phyloP scores from a whole-genome alignment of 2,797 vertebrate genomes.

The Capromys pilorides region DNA sequence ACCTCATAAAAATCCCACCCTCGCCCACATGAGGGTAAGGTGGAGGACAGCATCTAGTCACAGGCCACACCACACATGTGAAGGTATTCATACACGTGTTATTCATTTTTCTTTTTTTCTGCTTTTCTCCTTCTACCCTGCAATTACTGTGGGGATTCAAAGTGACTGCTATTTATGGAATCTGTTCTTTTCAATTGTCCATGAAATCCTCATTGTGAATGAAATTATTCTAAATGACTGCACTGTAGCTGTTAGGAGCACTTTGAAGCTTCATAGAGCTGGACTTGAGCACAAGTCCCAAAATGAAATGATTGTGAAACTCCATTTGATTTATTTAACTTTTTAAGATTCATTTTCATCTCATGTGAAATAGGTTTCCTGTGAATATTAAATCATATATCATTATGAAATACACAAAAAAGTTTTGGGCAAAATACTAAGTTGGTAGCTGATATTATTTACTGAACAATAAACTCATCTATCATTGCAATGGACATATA shows the following conservation, averaged over 20 bases:
- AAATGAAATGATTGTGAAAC: constrained; percentile 52
- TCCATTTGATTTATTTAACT: constrained; percentile 30
- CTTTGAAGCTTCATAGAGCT: not conserved
- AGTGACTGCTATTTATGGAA: not conserved
- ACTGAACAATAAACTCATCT: not conserved
- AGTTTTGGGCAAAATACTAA: not conserved
- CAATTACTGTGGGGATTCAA: not conserved
- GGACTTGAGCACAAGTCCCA: not conserved
- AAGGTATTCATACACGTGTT: not conserved
- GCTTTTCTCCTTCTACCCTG: not conserved
- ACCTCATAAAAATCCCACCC: not conserved
- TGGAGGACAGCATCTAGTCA: not conserved
- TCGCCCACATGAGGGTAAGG: not conserved
- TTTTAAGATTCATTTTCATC: constrained; percentile 45
- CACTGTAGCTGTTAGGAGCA: not conserved
- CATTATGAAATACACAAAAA: not conserved
- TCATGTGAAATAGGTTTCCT: constrained; percentile 13
- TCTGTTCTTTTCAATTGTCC: constrained; percentile 28
- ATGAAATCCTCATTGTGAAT: constrained; percentile 36
- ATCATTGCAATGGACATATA: not conserved
- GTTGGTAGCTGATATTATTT: not conserved
- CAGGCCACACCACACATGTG: not conserved
- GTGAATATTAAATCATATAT: constrained; percentile 31
- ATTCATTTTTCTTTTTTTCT: not conserved
- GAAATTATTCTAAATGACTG: not conserved